Evolutionary conservation across 2,113 vertebrate genomes (phyloP), one percentile per base, ranked within the genome.

Genomic region (Antechinus stuartii): DNA sequence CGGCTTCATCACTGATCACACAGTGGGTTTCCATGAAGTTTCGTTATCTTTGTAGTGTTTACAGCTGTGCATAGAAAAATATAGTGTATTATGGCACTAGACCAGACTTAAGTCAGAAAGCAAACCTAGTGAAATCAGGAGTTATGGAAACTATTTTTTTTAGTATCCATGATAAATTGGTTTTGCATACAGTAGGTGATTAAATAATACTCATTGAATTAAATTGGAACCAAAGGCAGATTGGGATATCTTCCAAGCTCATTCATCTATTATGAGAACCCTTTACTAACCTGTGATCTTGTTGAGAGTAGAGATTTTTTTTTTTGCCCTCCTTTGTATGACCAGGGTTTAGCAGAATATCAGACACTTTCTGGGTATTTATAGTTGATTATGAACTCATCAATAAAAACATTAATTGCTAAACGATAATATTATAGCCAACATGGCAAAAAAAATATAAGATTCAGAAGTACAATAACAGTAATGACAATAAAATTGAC

Each of bases 1-100:
- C 68, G 5, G 68, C n/a, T 84, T 19, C 68, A 42, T 84, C 68
- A 42, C 68, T 84, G 68, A 84, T 84, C 68, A 42, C 68, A 84
- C 68, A 84, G 68, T 84, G 68, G 68, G 4, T 90, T 55, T 52
- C 89, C 27, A 0, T 3, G 24, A 61, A 54, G 84, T 92, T 54
- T 50, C 11, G 76, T 92, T 52, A 42, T 55, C 27, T 92, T 97
- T 96, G 93, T 57, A 92, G 12, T 54, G 22, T 95, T 96, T 96
- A 95, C 53, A 94, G 42, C 52, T 27, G 25, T 92, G 89, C 22
- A 35, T 54, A 22, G 90, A 47, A 92, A 0, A 11, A 26, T 89
- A 4, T 6, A n/a, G 23, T 30, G 27, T 2, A 26, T 7, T 50
- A 52, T 25, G 49, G 30, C 53, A 57, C 26, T 52, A 2, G 5